phyloP scores from a whole-genome alignment of 2,888 invertebrate species.

The Cabera pusaria region DNA sequence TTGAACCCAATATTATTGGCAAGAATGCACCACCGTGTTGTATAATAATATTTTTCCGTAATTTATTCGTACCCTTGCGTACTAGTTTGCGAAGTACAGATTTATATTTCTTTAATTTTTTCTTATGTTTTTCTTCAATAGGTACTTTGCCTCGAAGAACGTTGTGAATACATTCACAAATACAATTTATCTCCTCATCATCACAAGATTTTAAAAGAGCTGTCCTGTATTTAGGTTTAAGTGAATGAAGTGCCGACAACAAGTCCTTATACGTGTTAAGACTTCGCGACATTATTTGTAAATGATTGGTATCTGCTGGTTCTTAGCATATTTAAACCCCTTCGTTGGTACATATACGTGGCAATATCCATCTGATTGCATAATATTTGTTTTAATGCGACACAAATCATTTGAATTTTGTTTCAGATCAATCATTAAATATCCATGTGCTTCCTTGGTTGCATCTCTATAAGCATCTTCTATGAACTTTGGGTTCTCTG shows the following conservation, averaged over 20 bases:
- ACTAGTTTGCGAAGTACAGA: constrained; percentile 10
- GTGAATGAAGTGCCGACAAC: constrained; percentile 1
- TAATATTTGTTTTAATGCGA: constrained; percentile 4
- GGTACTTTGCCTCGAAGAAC: constrained; percentile 9
- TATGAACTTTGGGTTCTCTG: constrained; percentile 35
- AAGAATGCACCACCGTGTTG: constrained; percentile 33
- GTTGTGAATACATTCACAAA: constrained; percentile 35
- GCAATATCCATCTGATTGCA: constrained; percentile 2
- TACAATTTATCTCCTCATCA: constrained; percentile 32
- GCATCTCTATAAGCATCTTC: constrained; percentile 38
- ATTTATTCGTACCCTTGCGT: constrained; percentile 14
- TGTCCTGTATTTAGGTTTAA: constrained; percentile 20
- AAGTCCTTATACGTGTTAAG: constrained; percentile 14
- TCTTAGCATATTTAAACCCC: constrained; percentile 30
- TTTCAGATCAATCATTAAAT: constrained; percentile 37
- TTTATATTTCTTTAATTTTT: constrained; percentile 7
- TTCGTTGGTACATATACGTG: constrained; percentile 3
- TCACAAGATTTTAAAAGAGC: constrained; percentile 31
- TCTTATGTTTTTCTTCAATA: constrained; percentile 7
- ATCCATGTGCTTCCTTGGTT: constrained; percentile 34
- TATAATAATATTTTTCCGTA: constrained; percentile 28
- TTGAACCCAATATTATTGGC: constrained; percentile 30
- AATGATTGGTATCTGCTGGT: constrained; percentile 26
- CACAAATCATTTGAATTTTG: constrained; percentile 28
- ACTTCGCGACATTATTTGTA: constrained; percentile 26